These are phyloP conservation scores for Parthenolecanium corni DNA, from an alignment of 2,888 invertebrate species.

Conservation along the genomic window DNA sequence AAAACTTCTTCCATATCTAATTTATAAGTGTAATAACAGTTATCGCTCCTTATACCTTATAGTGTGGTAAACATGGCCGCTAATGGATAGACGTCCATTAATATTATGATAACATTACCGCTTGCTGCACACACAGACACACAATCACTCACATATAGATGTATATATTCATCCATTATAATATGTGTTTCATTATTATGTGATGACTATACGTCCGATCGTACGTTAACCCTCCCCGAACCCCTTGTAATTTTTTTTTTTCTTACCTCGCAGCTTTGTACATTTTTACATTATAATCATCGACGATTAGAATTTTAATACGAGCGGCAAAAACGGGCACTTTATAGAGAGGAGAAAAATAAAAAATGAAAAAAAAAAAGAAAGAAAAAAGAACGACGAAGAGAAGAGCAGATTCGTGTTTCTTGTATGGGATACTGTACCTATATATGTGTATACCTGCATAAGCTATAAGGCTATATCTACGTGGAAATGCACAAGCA, in stretches of 20 bases:
- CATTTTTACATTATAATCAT: conserved; percentile 28
- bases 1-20: conserved; percentile 26
- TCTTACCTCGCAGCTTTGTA: conserved; percentile 22
- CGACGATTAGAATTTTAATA: conserved; percentile 29
- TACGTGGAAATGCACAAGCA: no score
- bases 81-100: conserved; percentile 29
- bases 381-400: no score
- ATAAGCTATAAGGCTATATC: no score
- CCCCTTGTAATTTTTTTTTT: conserved; percentile 22
- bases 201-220: conserved; percentile 28
- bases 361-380: background rate
- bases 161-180: no score
- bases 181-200: conserved; percentile 27
- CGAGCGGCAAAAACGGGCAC: conserved; percentile 21
- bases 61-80: conserved; percentile 29
- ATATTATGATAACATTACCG: conserved; percentile 25
- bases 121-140: conserved; percentile 18
- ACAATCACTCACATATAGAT: no score
- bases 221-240: conserved; percentile 25
- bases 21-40: conserved; percentile 27
- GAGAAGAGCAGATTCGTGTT: no score
- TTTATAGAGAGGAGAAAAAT: conserved; percentile 7
- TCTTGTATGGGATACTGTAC: background rate
- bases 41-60: conserved; percentile 24
- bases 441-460: background rate